A percentile compares a stretch with the other conserved stretches of the same genome.
phyloP scores from a whole-genome alignment of 2,888 invertebrate species.

The Epiblema foenella region DNA sequence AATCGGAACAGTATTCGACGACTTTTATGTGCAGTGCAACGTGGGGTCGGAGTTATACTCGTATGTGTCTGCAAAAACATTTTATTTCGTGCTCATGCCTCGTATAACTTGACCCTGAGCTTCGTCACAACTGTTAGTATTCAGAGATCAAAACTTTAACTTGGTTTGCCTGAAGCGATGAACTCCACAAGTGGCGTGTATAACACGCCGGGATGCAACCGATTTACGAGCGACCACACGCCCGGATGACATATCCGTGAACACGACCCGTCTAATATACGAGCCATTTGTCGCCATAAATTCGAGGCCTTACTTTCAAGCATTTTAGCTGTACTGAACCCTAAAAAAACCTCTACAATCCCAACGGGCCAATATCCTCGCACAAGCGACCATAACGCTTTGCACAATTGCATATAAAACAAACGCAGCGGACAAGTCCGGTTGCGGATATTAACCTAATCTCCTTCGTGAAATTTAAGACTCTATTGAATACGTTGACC shows the following conservation, averaged over 20 bases:
- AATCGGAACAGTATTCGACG: constrained; percentile 12
- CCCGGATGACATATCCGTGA: constrained; percentile 50
- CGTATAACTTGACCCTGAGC: background rate
- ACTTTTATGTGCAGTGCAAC: constrained; percentile 23
- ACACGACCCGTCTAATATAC: constrained; percentile 47
- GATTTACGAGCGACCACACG: constrained; percentile 62
- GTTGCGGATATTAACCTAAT: constrained; percentile 25
- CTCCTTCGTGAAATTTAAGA: constrained; percentile 38
- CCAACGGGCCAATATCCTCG: constrained; percentile 6
- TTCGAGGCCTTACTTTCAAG: constrained; percentile 20
- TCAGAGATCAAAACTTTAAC: background rate
- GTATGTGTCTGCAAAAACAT: background rate
- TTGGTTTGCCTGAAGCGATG: background rate
- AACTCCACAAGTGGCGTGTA: background rate
- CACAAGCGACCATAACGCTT: constrained; percentile 19
- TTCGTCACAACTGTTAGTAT: background rate
- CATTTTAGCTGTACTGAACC: constrained; percentile 4
- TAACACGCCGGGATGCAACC: constrained; percentile 48
- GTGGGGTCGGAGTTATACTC: constrained; percentile 1
- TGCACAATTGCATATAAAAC: constrained; percentile 33
- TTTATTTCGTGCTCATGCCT: background rate
- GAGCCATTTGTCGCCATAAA: constrained; percentile 36
- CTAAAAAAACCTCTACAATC: constrained; percentile 17
- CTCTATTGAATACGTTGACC: constrained; percentile 33
- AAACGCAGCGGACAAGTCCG: constrained; percentile 17